Evolutionary conservation across 2,888 invertebrate genomes (phyloP).

Genomic region (Mongoloraphidia duomilia): DNA sequence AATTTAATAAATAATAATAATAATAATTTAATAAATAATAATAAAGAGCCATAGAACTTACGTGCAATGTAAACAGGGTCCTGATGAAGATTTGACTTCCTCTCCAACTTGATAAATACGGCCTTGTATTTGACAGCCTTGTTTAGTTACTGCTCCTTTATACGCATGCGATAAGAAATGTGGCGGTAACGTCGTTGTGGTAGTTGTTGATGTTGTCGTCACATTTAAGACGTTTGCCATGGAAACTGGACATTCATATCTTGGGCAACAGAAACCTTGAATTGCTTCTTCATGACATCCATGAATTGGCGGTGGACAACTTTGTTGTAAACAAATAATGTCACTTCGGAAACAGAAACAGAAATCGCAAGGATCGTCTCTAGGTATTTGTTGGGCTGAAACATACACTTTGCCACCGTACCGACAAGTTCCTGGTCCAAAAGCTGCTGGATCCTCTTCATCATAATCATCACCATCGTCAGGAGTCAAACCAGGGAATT

Average conservation of each 20-base stretch:
- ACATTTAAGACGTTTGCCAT: constrained; percentile 71
- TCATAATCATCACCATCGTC: constrained; percentile 52
- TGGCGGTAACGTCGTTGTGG: constrained; percentile 72
- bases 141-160: constrained; percentile 55
- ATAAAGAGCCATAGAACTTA: constrained; percentile 38
- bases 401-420: constrained; percentile 87
- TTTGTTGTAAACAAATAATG: constrained; percentile 88
- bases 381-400: constrained; percentile 86
- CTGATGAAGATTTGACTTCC: constrained; percentile 69
- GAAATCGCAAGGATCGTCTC: constrained; percentile 90
- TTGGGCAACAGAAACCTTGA: constrained; percentile 85
- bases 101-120: constrained; percentile 77
- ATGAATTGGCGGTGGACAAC: constrained; percentile 86
- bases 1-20: neutral
- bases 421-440: constrained; percentile 81
- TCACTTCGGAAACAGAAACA: constrained; percentile 95
- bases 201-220: constrained; percentile 77
- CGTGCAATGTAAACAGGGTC: constrained; percentile 90
- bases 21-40: constrained; percentile 2
- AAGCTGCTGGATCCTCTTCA: constrained; percentile 59
- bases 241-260: constrained; percentile 85
- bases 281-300: constrained; percentile 87
- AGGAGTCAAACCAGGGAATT: constrained; percentile 19
- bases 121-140: constrained; percentile 77
- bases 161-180: constrained; percentile 69